Evolutionary conservation across 64 coral and sea anemone genomes (phyloP).

Genomic region (Cladopsammia gracilis): DNA sequence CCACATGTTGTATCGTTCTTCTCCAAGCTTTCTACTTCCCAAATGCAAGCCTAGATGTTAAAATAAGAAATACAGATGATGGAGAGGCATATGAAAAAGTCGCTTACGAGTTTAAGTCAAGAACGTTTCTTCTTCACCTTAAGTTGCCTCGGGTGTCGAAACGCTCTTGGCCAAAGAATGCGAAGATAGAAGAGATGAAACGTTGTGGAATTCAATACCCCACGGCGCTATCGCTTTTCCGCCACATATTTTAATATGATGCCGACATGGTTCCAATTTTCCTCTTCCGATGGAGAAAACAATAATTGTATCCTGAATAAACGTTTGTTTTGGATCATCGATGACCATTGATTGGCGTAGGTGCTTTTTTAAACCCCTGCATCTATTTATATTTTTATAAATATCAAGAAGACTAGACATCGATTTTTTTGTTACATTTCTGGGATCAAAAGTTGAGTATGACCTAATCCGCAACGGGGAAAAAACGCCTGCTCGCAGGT

Average conservation of each 20-base stretch:
- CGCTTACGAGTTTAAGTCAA: background rate
- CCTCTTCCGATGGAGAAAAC: background rate
- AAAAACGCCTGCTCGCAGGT: too few relatives aligned
- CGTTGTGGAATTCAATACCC: background rate
- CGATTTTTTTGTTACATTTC: too few relatives aligned
- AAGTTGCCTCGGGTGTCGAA: background rate
- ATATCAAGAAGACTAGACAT: background rate
- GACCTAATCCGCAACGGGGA: too few relatives aligned
- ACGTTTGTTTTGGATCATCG: conserved; percentile 8
- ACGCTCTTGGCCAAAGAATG: background rate
- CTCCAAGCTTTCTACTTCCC: background rate
- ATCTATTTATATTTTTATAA: background rate
- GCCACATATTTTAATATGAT: background rate
- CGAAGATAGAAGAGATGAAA: background rate
- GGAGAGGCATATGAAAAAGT: too few relatives aligned
- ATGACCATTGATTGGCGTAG: background rate
- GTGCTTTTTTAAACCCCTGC: background rate
- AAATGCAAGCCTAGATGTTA: background rate
- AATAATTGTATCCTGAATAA: background rate
- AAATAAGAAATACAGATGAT: too few relatives aligned
- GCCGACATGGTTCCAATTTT: background rate
- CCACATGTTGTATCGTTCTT: too few relatives aligned
- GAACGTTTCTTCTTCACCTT: background rate
- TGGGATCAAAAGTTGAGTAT: too few relatives aligned
- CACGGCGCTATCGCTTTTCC: background rate